Conservation (phyloP, 2,888 invertebrate genomes). For the Ashinkailepas kermadecensis region DNA sequence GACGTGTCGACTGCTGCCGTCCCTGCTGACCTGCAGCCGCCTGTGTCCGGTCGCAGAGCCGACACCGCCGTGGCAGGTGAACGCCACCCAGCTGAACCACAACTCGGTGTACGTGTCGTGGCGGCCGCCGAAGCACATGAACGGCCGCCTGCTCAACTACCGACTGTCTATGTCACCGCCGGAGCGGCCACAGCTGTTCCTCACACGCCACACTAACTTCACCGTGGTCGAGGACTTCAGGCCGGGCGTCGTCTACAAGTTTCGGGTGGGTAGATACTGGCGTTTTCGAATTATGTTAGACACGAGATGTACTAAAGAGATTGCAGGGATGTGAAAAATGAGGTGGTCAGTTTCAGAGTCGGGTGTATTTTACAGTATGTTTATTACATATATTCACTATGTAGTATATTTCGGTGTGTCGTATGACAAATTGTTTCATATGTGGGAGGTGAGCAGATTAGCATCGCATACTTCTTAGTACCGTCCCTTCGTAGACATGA, state of each 20-base stretch:
- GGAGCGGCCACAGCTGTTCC: slow-evolving; percentile 57
- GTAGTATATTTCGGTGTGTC: too few relatives aligned
- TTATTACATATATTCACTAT: too few relatives aligned
- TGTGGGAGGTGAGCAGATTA: too few relatives aligned
- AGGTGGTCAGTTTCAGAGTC: too few relatives aligned
- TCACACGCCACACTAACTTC: slow-evolving; percentile 43
- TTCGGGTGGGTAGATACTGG: slow-evolving; percentile 51
- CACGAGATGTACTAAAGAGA: too few relatives aligned
- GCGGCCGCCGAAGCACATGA: slow-evolving; percentile 57
- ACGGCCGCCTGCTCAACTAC: slow-evolving; percentile 57
- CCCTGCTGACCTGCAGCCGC: too few relatives aligned
- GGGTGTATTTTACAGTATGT: too few relatives aligned
- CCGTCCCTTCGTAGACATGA: too few relatives aligned
- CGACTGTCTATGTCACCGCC: slow-evolving; percentile 44
- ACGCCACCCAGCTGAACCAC: slow-evolving; percentile 55
- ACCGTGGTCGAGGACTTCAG: slow-evolving; percentile 49
- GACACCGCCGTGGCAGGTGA: slow-evolving; percentile 58
- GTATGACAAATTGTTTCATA: too few relatives aligned
- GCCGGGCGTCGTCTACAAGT: slow-evolving; percentile 56
- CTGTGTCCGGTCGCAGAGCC: slow-evolving; percentile 48
- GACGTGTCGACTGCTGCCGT: not conserved
- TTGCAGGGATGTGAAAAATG: too few relatives aligned
- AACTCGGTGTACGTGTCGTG: slow-evolving; percentile 57
- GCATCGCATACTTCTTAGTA: too few relatives aligned
- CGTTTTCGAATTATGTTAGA: too few relatives aligned